phyloP scores from a whole-genome alignment of 1,140 invertebrate species.

The Trissolcus basalis region DNA sequence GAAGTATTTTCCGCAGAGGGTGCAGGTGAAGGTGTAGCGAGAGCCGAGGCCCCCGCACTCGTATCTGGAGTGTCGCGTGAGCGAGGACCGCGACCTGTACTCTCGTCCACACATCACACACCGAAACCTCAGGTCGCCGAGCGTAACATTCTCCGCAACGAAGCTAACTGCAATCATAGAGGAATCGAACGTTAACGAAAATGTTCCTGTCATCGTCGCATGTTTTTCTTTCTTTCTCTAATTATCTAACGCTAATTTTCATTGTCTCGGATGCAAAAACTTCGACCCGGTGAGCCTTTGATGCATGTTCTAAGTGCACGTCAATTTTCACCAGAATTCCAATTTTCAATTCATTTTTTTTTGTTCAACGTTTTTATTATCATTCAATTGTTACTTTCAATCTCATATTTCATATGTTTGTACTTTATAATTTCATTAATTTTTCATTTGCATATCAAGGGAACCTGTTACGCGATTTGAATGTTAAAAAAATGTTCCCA shows the following conservation, averaged over 20 bases:
- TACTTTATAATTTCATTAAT: no score
- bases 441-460: no score
- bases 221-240: neutral
- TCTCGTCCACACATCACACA: constrained; percentile 77
- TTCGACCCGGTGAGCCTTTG: neutral
- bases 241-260: no score
- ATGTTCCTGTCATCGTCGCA: neutral
- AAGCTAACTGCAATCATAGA: constrained; percentile 73
- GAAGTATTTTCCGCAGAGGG: constrained; percentile 75
- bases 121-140: constrained; percentile 68
- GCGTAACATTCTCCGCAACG: constrained; percentile 62
- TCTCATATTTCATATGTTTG: no score
- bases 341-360: no score
- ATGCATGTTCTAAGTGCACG: constrained; percentile 49
- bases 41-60: constrained; percentile 75
- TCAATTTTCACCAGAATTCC: constrained; percentile 44
- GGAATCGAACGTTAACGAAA: constrained; percentile 68
- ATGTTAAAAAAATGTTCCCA: constrained; percentile 6
- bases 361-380: no score
- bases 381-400: no score
- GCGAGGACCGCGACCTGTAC: constrained; percentile 73
- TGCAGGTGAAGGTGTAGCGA: constrained; percentile 75
- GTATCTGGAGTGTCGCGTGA: constrained; percentile 75
- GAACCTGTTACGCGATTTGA: neutral
- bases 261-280: neutral